These are phyloP conservation scores for Gonatopus flavifemur DNA, from an alignment of 1,140 invertebrate species.

Conservation along the genomic window DNA sequence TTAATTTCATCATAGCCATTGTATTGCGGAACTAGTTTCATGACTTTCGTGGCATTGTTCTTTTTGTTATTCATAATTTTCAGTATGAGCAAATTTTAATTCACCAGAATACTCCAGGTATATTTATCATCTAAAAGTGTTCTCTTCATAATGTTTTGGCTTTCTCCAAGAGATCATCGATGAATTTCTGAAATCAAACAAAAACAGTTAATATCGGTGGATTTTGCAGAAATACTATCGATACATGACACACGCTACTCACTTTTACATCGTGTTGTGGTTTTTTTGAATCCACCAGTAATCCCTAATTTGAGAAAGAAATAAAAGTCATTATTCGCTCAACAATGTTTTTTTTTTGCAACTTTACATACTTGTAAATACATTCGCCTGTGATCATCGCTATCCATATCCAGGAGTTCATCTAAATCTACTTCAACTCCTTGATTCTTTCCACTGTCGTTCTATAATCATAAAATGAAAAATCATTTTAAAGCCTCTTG, in stretches of 20 bases:
- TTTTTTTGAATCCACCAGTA: slow-evolving; percentile 80
- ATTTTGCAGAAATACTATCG: background rate
- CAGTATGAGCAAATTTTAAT: slow-evolving; percentile 39
- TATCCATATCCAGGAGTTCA: slow-evolving; percentile 90
- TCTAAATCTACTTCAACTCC: slow-evolving; percentile 93
- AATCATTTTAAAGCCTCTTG: background rate
- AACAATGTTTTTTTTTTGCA: background rate
- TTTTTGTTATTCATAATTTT: slow-evolving; percentile 19
- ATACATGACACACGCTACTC: slow-evolving; percentile 47
- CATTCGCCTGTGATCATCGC: slow-evolving; percentile 76
- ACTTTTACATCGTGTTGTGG: slow-evolving; percentile 83
- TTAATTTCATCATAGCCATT: too few species aligned
- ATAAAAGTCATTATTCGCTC: slow-evolving; percentile 14
- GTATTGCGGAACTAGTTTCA: slow-evolving; percentile 10
- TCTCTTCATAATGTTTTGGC: slow-evolving; percentile 78
- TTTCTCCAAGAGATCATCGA: slow-evolving; percentile 84
- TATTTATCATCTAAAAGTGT: slow-evolving; percentile 9
- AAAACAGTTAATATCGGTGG: slow-evolving; percentile 10
- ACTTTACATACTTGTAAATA: slow-evolving; percentile 73
- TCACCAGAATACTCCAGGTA: slow-evolving; percentile 11
- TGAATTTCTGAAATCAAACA: slow-evolving; percentile 76
- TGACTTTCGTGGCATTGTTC: slow-evolving; percentile 18
- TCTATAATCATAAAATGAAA: slow-evolving; percentile 46
- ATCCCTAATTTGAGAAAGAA: slow-evolving; percentile 64
- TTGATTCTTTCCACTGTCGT: slow-evolving; percentile 61